Evolutionary conservation across 2,888 invertebrate genomes (phyloP), one percentile per base, ranked within the genome.

Genomic region (Galerucella pusilla): DNA sequence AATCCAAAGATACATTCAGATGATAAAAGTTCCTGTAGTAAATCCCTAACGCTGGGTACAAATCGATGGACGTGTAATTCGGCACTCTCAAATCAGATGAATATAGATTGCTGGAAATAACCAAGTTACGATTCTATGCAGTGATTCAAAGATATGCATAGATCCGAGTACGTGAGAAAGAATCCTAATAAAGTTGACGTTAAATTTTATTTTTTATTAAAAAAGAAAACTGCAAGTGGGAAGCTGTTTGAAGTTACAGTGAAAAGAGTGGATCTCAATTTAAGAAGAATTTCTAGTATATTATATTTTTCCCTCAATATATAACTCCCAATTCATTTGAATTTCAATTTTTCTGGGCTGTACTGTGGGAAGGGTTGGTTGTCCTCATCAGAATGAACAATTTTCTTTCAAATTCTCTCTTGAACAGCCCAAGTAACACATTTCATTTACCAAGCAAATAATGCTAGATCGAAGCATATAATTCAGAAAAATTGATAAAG

Each of bases 51-150:
- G 35, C 35, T 14, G 35, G 35, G 61, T 35, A 16, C 28, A 61
- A 35, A 61, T 35, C 20, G 28, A 60, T 60, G 10, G n/a, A 52
- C n/a, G 59, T 60, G 59, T 61, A 61, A 61, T 14, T 61, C 61
- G 61, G 16, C 16, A 61, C 61, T 61, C 35, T 61, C 35, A 12
- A 61, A 61, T 61, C 35, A 35, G 35, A 35, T 61, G 61, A 61
- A 28, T 60, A 60, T 25, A 60, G 20, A 60, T 25, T 25, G 28
- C 10, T 25, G 59, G 11, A 60, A 61, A 61, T 61, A 61, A 35
- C 61, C 61, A 28, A 61, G 61, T 61, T 61, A 61, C 35, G 12
- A 61, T 61, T 61, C 61, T 35, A 35, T 61, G 61, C 61, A 61
- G 61, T 35, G 61, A 61, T 61, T 28, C 35, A 61, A 61, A 61